Conservation (phyloP, 2,113 vertebrate genomes). For the Mirounga angustirostris region DNA sequence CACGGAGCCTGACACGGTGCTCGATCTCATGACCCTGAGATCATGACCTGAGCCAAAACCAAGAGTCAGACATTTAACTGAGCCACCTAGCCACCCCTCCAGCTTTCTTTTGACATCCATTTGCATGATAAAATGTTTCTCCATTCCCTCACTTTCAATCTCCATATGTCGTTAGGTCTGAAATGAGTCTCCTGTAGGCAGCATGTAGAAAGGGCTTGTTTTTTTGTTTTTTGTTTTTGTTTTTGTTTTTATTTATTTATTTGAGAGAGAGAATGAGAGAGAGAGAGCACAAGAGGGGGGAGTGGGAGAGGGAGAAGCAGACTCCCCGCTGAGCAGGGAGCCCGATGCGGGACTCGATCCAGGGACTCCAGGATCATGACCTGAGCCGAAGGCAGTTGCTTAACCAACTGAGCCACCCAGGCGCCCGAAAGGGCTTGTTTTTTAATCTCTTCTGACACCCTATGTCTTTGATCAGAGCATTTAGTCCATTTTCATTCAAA, state of each 20-base stretch:
- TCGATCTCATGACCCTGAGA: background rate
- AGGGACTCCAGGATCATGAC: too few species aligned
- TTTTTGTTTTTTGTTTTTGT: background rate
- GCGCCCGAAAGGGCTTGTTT: background rate
- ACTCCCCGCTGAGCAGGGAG: too few species aligned
- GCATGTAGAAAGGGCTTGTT: background rate
- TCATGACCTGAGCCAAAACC: background rate
- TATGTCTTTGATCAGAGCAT: background rate
- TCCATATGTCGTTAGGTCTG: background rate
- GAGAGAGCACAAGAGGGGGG: too few species aligned
- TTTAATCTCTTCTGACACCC: background rate
- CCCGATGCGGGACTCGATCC: too few species aligned
- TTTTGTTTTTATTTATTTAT: too few species aligned
- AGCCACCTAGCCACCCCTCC: background rate
- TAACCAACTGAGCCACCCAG: too few species aligned
- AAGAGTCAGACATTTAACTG: background rate
- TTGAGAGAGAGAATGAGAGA: too few species aligned
- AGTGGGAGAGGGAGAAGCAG: too few species aligned
- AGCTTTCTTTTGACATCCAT: background rate
- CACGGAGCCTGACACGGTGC: background rate
- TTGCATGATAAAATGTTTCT: background rate
- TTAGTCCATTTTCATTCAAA: background rate
- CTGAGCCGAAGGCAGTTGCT: too few species aligned
- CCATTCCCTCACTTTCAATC: background rate
- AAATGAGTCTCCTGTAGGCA: background rate